phyloP scores from a whole-genome alignment of 2,113 vertebrate genomes.

The Passer montanus region DNA sequence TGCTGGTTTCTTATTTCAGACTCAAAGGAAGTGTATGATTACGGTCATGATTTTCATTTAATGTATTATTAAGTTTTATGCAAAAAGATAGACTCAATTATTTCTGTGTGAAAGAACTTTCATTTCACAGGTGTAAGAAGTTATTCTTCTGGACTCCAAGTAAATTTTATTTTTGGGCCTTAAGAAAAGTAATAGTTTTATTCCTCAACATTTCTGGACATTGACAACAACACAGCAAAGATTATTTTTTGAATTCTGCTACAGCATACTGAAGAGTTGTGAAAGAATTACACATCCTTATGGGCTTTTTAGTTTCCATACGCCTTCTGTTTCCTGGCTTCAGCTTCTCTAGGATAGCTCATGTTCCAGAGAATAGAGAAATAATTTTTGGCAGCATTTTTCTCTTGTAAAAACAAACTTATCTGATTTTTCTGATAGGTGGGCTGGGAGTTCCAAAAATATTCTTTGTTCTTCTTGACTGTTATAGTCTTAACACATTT shows the following conservation, averaged over 20 bases:
- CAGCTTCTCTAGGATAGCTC: not conserved
- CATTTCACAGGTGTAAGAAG: not conserved
- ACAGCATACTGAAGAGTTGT: not conserved
- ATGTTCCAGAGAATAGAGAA: not conserved
- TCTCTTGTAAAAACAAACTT: not conserved
- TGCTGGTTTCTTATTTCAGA: conserved; percentile 5
- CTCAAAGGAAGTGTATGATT: not conserved
- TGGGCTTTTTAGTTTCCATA: not conserved
- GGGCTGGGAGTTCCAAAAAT: not conserved
- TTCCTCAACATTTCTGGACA: not conserved
- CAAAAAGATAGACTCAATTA: not conserved
- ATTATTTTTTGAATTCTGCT: not conserved
- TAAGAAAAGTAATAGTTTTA: not conserved
- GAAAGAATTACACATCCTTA: not conserved
- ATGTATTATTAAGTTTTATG: not conserved
- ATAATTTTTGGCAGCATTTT: not conserved
- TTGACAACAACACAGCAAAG: not conserved
- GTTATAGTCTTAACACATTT: not conserved
- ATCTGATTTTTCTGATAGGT: not conserved
- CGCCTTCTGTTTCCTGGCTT: not conserved
- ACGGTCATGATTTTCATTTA: not conserved
- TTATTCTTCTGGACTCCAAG: not conserved
- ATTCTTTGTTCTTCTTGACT: not conserved
- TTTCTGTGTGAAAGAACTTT: not conserved
- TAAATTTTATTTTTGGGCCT: not conserved